Evolutionary conservation across 2,797 vertebrate genomes (phyloP).

Genomic region (Onychomys leucogaster): DNA sequence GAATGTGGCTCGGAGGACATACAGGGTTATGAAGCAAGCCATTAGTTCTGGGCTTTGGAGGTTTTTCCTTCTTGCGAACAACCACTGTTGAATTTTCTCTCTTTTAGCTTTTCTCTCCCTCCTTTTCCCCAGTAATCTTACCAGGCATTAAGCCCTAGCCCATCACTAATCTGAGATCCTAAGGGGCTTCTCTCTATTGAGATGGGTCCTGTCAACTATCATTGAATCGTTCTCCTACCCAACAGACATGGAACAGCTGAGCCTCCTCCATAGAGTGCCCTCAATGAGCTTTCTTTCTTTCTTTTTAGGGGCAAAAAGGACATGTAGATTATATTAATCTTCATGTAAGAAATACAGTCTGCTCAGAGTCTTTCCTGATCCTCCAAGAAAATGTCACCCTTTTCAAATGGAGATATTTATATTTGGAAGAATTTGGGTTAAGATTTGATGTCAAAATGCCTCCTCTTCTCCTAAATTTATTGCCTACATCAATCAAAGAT

Average conservation of each 20-base stretch:
- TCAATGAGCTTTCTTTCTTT: background rate
- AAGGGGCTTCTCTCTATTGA: background rate
- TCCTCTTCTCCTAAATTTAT: constrained; percentile 2
- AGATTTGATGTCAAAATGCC: background rate
- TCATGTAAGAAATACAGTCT: background rate
- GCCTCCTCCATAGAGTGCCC: background rate
- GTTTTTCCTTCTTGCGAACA: background rate
- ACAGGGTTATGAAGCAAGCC: background rate
- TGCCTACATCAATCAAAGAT: background rate
- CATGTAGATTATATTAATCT: background rate
- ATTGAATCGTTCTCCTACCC: background rate
- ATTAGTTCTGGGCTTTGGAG: background rate
- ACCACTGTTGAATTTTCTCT: background rate
- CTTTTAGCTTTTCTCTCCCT: background rate
- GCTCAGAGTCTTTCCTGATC: background rate
- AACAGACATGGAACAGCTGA: background rate
- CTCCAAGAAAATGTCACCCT: background rate
- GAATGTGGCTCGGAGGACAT: background rate
- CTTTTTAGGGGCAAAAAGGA: background rate
- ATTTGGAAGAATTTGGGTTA: background rate
- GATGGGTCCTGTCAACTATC: background rate
- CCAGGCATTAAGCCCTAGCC: too few species aligned
- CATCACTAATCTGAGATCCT: background rate
- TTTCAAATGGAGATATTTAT: background rate
- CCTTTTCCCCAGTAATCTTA: background rate